Evolutionary conservation across 2,797 vertebrate genomes (phyloP).

Genomic region (Lepus oiostolus): DNA sequence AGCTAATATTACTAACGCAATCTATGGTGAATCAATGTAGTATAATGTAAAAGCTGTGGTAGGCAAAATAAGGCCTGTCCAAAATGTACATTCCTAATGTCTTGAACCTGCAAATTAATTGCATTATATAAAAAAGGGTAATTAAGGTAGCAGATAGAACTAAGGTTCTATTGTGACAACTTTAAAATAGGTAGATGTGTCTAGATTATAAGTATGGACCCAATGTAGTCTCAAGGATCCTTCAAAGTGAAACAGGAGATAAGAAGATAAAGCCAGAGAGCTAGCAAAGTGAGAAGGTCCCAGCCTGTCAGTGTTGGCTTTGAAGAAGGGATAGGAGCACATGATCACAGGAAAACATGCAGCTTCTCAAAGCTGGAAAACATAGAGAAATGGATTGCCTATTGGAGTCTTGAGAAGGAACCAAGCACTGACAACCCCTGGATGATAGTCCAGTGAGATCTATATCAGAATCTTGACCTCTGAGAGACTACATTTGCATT

Average conservation of each 20-base stretch:
- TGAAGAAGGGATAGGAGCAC: rapidly evolving
- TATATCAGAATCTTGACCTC: neutral
- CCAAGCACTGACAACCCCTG: rapidly evolving
- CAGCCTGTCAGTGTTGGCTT: neutral
- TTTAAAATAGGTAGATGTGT: neutral
- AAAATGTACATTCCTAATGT: neutral
- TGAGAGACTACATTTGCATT: neutral
- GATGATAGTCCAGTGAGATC: neutral
- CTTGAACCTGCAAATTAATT: neutral
- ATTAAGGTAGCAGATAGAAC: neutral
- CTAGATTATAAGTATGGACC: neutral
- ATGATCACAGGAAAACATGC: neutral
- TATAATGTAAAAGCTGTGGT: neutral
- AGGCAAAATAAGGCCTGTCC: neutral
- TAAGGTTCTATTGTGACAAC: neutral
- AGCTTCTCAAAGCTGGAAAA: neutral
- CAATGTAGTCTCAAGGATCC: neutral
- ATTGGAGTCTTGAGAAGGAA: neutral
- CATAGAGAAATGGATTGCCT: neutral
- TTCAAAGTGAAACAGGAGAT: neutral
- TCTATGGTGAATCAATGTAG: neutral
- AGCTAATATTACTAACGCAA: neutral
- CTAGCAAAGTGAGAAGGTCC: neutral
- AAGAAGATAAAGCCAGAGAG: neutral
- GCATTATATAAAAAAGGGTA: neutral